Evolutionary conservation across 2,888 invertebrate genomes (phyloP), one percentile per base, ranked within the genome.

Genomic region (Disparrhopalites patrizii): DNA sequence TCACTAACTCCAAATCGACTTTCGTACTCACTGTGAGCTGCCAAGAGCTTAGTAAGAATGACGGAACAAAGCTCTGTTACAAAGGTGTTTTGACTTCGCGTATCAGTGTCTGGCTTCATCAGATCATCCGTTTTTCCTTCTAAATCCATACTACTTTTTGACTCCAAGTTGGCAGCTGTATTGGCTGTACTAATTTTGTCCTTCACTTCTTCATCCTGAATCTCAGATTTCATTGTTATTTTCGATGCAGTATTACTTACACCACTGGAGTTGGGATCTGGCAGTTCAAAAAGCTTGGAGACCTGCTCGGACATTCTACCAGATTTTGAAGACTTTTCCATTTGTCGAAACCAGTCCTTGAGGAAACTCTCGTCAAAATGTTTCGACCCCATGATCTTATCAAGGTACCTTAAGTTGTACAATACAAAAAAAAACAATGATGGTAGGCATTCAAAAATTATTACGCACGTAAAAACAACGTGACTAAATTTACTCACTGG

Each of bases 351-450:
- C 72, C 72, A 75, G 47, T 65, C 70, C 43, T 73, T 72, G 15
- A 79, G 76, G 66, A 77, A 76, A 36, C 74, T 74, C 76, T 89
- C 90, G 73, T 90, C 88, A 79, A 93, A 93, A 80, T 90, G 92
- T 3, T 88, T 85, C 0, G 93, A 92, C 56, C 88, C 89, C 84
- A 93, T 87, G 65, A 91, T 81, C 74, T 89, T 88, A 80, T 93
- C 93, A 79, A 93, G 82, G 77, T 88, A 90, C 74, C 91, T 81
- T 65, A 1, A 68, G 66, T 13, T n/a, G n/a, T 20, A 57, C 60
- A 52, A 50, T 15, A 38, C 36, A 36, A n/a, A 57, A 20, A 20
- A 10, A 40, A 3, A 40, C 40, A 54, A 58, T 18, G 23, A 28
- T 58, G 15, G 23, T 38, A 8, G 7, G 2, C 13, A 28, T 28